Evolutionary conservation across 1,140 invertebrate genomes (phyloP).

Genomic region (Caerostris extrusa): DNA sequence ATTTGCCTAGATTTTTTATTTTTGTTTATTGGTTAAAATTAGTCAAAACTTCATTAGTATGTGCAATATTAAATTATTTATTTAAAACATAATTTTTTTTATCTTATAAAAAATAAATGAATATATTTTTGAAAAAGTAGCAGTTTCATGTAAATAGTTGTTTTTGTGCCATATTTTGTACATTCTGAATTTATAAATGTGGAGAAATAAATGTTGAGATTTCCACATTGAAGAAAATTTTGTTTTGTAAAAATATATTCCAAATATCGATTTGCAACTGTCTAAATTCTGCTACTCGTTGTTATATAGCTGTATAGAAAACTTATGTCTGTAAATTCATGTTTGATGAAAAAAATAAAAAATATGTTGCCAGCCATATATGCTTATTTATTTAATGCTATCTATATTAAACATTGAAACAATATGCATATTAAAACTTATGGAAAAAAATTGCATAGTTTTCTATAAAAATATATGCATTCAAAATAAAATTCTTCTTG

Average conservation of each 20-base stretch:
- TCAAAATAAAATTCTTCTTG: too few species aligned
- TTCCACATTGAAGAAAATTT: not conserved
- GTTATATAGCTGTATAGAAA: constrained; percentile 71
- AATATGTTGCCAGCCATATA: constrained; percentile 9
- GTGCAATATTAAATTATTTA: constrained; percentile 1
- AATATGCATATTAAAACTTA: not conserved
- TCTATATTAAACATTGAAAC: not conserved
- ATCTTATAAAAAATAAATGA: not conserved
- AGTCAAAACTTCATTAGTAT: not conserved
- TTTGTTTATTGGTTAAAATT: too few species aligned
- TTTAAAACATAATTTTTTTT: not conserved
- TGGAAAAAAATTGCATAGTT: too few species aligned
- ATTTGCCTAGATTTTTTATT: too few species aligned
- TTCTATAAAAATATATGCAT: too few species aligned
- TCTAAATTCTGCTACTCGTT: constrained; percentile 13
- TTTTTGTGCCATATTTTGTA: constrained; percentile 75
- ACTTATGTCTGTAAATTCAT: constrained; percentile 46
- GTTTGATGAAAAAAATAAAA: constrained; percentile 55
- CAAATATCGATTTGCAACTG: not conserved
- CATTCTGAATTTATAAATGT: constrained; percentile 5
- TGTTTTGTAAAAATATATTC: constrained; percentile 44
- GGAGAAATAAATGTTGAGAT: not conserved
- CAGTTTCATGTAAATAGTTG: constrained; percentile 20
- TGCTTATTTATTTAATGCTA: not conserved
- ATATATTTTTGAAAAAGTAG: constrained; percentile 50